Base-by-base conservation (phyloP, 1,140 invertebrate genomes). In the Papilio polytes region DNA sequence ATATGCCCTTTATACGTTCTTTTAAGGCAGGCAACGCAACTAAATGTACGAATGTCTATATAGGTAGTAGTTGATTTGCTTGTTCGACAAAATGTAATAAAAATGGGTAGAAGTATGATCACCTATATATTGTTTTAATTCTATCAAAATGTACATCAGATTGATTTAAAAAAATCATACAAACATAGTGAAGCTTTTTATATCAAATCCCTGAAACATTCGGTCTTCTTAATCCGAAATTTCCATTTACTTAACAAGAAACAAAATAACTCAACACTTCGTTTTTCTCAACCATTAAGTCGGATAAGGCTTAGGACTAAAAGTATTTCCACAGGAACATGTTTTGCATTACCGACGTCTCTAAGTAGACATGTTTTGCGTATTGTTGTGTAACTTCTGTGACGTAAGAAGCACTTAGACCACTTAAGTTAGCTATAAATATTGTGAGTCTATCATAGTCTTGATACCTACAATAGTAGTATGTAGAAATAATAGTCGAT, bases 241-340 rank as follows among this genome's bases (percentile, higher is more conserved):
- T 74, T 51, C 22, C 63, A 66, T 66, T 66, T 31, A 36, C 22
- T 66, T 74, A n/a, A 46, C n/a, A 51, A 10, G 22, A 13, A 74
- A 74, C 72, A 48, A 74, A 74, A 74, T 46, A 74, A 74, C 46
- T 48, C 73, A 74, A 48, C 41, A 48, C n/a, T 44, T 10, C 1
- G 44, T 31, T 51, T 74, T 74, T 74, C 20, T 20, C 73, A 51
- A 51, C 73, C 41, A 74, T 74, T 74, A 74, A 74, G 41, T 51
- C 73, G 44, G 73, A 48, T 48, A 74, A 74, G 12, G 44, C 73
- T 74, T 74, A 74, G 20, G 73, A 51, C 73, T 74, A 48, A 74
- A 74, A 74, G 73, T 74, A 74, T 74, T 74, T 74, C 44, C 46
- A 74, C n/a, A 51, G 26, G 41, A 74, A 74, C 41, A 73, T 74